These are phyloP conservation scores for Ceratothoa steindachneri DNA, from an alignment of 2,888 invertebrate species.

Conservation along the genomic window DNA sequence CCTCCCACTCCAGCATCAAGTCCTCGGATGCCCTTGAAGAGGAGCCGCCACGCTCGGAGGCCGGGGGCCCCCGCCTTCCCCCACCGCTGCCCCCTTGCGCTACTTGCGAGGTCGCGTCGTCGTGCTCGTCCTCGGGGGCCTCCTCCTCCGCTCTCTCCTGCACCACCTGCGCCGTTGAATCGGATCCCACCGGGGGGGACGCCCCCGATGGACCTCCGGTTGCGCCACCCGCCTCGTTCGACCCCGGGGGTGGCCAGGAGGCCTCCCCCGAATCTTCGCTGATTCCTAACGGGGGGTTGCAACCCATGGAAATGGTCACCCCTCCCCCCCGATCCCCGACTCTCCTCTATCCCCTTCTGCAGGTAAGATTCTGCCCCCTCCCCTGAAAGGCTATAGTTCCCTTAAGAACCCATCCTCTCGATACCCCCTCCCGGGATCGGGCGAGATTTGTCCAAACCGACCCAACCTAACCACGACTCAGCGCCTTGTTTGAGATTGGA, in stretches of 20 bases:
- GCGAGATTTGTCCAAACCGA: too few species aligned
- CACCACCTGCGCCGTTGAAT: slow-evolving; percentile 37
- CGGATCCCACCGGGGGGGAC: slow-evolving; percentile 22
- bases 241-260: neutral
- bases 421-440: too few species aligned
- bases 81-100: slow-evolving; percentile 41
- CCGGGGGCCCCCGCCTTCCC: slow-evolving; percentile 29
- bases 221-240: too few species aligned
- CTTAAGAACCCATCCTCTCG: too few species aligned
- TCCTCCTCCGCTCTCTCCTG: slow-evolving; percentile 36
- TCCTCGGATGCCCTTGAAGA: slow-evolving; percentile 33
- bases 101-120: slow-evolving; percentile 40
- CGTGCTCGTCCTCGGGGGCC: slow-evolving; percentile 33
- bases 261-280: neutral
- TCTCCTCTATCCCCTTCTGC: too few species aligned
- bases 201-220: neutral
- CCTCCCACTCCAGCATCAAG: slow-evolving; percentile 45
- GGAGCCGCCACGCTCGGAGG: slow-evolving; percentile 11
- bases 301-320: too few species aligned
- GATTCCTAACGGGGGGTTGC: too few species aligned
- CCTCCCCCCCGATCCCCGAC: too few species aligned
- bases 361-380: too few species aligned
- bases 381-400: too few species aligned
- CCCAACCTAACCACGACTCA: too few species aligned
- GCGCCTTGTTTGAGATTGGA: too few species aligned